Evolutionary conservation across 2,797 vertebrate genomes (phyloP), one percentile per base, ranked within the genome.

Genomic region (Rallus crepitans): DNA sequence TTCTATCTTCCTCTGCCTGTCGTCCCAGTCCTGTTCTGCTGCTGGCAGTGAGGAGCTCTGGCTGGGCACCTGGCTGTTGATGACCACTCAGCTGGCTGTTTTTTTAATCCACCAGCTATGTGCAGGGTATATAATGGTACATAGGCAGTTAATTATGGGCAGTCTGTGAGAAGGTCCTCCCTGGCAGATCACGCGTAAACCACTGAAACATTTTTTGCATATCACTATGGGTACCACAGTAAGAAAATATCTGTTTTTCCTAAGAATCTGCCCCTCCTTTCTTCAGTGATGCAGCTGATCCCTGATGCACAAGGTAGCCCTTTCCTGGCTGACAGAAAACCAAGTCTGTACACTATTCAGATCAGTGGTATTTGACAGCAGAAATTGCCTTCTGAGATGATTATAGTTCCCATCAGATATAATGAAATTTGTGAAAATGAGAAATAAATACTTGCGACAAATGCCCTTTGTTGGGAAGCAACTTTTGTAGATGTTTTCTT

Each of bases 31-130:
- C n/a, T 15, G 39, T n/a, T 52, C 9, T 30, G 12, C 28, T 24
- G 8, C 0, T 12, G 28, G 52, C 23, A 77, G 52, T 0, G 0
- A 48, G 10, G 23, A 61, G 28, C 20, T 39, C 48, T 3, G 2
- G 9, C 56, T 12, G 66, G 64, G 19, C 40, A 82, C 3, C 23
- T 15, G 4, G 6, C 15, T 1, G 1, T 4, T 1, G 1, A 23
- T 10, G 12, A 17, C 3, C 33, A 39, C 8, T 4, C 0, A 0
- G 3, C 33, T 33, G 27, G 25, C 18, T 77, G 53, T 9, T 21
- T 37, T 37, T 33, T 93, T 81, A 12, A 56, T 3, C 7, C 28
- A 30, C 14, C 14, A 55, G 13, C 3, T 79, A 16, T n/a, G 20
- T 13, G 11, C 35, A 82, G 23, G 23, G 1, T 19, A 6, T 40